phyloP scores from a whole-genome alignment of 2,888 invertebrate species.

The Pterobdella sp. region DNA sequence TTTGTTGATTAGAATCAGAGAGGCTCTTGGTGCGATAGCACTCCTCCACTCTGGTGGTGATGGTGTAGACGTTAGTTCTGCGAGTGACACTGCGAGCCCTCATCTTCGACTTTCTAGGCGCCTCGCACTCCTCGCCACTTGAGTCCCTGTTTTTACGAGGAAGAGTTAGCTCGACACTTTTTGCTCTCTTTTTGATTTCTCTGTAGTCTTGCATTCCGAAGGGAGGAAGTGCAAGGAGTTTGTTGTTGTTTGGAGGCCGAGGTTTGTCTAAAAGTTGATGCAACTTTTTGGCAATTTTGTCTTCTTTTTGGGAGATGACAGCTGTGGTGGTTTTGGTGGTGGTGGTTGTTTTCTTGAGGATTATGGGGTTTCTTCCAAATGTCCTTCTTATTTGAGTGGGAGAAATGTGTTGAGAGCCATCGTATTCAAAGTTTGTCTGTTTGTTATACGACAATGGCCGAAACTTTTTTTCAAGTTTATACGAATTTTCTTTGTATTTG shows the following conservation, averaged over 20 bases:
- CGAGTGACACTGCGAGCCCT: background rate
- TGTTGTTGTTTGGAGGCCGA: background rate
- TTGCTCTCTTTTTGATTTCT: background rate
- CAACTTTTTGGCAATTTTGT: too few relatives aligned
- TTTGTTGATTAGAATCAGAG: too few relatives aligned
- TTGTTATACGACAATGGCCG: too few relatives aligned
- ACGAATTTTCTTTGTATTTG: background rate
- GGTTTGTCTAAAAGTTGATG: background rate
- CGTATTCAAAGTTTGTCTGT: background rate
- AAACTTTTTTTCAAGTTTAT: too few relatives aligned
- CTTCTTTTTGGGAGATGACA: background rate
- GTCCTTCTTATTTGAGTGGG: background rate
- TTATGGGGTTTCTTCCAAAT: background rate
- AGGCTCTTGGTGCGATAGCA: background rate
- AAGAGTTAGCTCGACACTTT: background rate
- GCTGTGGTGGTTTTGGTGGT: background rate
- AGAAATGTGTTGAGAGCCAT: background rate
- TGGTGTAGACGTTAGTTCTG: background rate
- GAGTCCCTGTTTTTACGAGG: background rate
- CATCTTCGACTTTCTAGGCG: too few relatives aligned
- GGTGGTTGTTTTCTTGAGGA: background rate
- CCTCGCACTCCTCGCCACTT: background rate
- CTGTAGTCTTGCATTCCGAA: background rate
- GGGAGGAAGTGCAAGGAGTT: background rate
- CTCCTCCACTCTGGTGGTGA: background rate